Conservation (phyloP, 2,797 vertebrate species). For the Apodemus agrarius region DNA sequence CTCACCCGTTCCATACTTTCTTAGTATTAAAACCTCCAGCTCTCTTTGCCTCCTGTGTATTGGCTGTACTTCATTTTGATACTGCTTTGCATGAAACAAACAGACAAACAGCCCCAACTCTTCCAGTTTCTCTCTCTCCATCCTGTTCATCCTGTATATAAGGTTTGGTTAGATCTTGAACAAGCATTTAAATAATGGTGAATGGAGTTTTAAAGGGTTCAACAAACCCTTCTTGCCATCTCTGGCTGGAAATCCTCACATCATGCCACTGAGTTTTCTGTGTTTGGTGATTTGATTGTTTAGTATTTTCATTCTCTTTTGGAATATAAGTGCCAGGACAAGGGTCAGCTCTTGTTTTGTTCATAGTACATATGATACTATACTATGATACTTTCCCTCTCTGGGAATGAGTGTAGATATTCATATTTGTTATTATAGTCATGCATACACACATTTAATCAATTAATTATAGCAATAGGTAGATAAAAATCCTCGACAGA, state of each 20-base stretch:
- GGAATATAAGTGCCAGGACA: not conserved
- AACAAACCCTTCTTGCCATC: not conserved
- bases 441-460: not conserved
- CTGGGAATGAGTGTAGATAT: not conserved
- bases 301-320: not conserved
- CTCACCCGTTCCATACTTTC: not conserved
- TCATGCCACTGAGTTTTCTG: not conserved
- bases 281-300: not conserved
- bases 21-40: not conserved
- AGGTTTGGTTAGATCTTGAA: not conserved
- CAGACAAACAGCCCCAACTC: not conserved
- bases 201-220: not conserved
- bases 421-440: not conserved
- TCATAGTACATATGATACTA: not conserved
- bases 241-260: not conserved
- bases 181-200: not conserved
- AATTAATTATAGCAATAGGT: not conserved
- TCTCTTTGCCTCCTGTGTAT: not conserved
- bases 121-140: not conserved
- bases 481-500: not conserved
- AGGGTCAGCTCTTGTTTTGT: not conserved
- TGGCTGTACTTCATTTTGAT: not conserved
- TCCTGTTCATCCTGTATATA: not conserved
- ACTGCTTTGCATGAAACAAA: not conserved
- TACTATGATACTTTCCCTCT: not conserved